phyloP scores from a whole-genome alignment of 2,888 invertebrate genomes.

The Cyclophora albipunctata region DNA sequence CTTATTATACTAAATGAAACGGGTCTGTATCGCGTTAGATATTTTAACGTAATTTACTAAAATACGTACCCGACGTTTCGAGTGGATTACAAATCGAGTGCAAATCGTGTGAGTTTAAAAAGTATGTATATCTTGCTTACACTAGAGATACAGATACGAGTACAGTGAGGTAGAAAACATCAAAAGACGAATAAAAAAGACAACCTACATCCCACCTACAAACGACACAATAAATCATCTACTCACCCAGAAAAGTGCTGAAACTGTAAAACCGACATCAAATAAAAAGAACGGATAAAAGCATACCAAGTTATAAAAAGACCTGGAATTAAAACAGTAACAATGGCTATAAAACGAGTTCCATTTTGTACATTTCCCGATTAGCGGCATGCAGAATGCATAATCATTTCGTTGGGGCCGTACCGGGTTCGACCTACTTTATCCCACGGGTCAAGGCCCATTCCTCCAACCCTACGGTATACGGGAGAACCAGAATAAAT shows the following conservation, averaged over 20 bases:
- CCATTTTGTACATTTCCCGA: conserved; percentile 24
- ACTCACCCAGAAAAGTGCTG: background rate
- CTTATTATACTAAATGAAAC: too few relatives aligned
- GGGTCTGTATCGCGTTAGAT: too few relatives aligned
- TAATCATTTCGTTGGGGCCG: conserved; percentile 31
- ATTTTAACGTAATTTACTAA: too few relatives aligned
- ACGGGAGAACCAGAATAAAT: conserved; percentile 20
- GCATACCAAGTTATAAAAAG: conserved; percentile 1
- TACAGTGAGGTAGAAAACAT: too few relatives aligned
- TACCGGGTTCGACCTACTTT: conserved; percentile 35
- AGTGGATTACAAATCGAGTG: too few relatives aligned
- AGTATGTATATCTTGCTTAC: too few relatives aligned
- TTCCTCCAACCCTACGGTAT: conserved; percentile 21
- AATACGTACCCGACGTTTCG: too few relatives aligned
- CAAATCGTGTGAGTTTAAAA: too few relatives aligned
- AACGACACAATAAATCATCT: too few relatives aligned
- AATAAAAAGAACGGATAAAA: background rate
- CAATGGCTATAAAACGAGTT: conserved; percentile 4
- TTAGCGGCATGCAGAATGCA: conserved; percentile 39
- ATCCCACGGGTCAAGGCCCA: conserved; percentile 33
- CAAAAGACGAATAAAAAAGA: too few relatives aligned
- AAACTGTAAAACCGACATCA: background rate
- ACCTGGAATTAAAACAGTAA: conserved; percentile 4
- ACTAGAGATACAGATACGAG: too few relatives aligned
- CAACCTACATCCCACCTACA: too few relatives aligned